Percentiles rank a stretch among this genome's conserved stretches.
phyloP scores from a whole-genome alignment of 2,888 invertebrate species.

The Dryomyza anilis region DNA sequence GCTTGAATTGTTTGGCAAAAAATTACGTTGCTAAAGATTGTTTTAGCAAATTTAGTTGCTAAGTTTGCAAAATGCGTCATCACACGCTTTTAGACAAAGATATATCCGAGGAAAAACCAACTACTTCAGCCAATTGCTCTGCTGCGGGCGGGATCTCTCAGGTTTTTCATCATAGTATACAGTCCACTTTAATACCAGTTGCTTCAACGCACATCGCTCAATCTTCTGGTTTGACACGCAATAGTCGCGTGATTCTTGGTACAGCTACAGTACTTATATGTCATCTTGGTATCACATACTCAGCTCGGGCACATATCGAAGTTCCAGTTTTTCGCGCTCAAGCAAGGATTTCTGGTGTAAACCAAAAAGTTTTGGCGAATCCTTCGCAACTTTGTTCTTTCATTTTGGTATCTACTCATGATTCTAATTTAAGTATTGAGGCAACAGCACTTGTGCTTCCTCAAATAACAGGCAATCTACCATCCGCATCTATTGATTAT shows the following conservation, averaged over 20 bases:
- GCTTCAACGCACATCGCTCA: too few species aligned
- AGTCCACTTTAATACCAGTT: too few species aligned
- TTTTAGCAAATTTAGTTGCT: neutral
- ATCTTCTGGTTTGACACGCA: neutral
- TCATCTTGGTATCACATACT: neutral
- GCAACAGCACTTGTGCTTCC: too few species aligned
- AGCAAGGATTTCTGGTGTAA: neutral
- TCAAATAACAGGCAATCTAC: neutral
- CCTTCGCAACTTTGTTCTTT: slow-evolving; percentile 1
- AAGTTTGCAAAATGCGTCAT: neutral
- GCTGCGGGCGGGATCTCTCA: neutral
- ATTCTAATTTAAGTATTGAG: neutral
- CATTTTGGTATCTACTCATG: neutral
- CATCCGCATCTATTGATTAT: neutral
- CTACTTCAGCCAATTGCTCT: neutral
- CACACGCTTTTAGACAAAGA: neutral
- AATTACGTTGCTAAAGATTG: neutral
- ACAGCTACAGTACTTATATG: neutral
- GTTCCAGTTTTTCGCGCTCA: neutral
- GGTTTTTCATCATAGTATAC: too few species aligned
- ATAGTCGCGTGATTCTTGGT: neutral
- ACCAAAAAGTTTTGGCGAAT: neutral
- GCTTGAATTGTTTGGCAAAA: neutral
- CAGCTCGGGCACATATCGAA: neutral
- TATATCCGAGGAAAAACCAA: too few species aligned